Base-by-base conservation (phyloP, 2,888 invertebrate genomes). In the Agonum fuliginosum region DNA sequence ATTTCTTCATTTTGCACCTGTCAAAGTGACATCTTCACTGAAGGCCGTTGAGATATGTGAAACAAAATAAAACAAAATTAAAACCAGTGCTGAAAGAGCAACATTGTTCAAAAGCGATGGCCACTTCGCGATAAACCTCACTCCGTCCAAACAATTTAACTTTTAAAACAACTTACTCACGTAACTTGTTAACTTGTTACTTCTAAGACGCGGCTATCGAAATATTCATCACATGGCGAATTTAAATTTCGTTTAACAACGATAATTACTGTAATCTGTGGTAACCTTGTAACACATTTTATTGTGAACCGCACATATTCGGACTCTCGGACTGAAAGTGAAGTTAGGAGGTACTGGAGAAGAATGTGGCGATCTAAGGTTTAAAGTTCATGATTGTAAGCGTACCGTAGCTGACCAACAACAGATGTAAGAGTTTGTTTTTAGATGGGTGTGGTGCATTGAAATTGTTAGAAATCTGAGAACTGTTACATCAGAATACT, bases 281-380 rank as follows among this genome's bases (percentile, higher is more conserved):
- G 12, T 62, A 62, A 62, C 58, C 58, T 62, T 62, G 58, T 62
- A 62, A 62, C 58, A 62, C 58, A 62, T 62, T 62, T 62, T 30
- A 62, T 62, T 62, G 58, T 62, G 58, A 62, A 30, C 17, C 30
- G 30, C 58, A 62, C 58, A 62, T 30, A 27, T 20, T 46, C 12
- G 17, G 10, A 46, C 5, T 17, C 17, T 51, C 51, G 20, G 27
- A 27, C 27, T 62, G 58, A 62, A 54, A 54, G 54, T 54, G 54
- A 54, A 24, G 54, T 24, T n/a, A 5, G 12, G 43, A 43, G 12
- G 43, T 14, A 43, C 43, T 14, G 22, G 54, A 54, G 24, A 54
- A 62, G 58, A 62, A 62, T 62, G 58, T 62, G 12, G 58, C 30
- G 14, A 22, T n/a, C 24, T 24, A 12, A 3, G 22, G 54, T 54